Evolutionary conservation across 2,797 vertebrate genomes (phyloP).

Genomic region (Peromyscus attwateri): DNA sequence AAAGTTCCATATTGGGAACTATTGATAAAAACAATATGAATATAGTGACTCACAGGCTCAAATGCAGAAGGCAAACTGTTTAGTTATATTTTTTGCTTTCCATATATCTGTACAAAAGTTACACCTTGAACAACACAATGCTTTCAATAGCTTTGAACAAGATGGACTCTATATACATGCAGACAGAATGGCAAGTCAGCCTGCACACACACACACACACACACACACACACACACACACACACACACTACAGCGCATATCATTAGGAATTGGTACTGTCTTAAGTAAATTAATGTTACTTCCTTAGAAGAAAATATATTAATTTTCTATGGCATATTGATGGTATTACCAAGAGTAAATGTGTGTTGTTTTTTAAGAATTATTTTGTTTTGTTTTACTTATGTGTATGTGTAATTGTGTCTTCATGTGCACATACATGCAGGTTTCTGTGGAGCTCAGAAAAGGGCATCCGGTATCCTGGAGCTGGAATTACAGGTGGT

Average conservation of each 20-base stretch:
- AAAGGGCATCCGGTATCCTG: neutral
- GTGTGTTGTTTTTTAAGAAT: neutral
- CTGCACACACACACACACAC: neutral
- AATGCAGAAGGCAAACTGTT: neutral
- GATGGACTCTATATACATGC: neutral
- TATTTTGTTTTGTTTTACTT: neutral
- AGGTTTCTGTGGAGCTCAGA: neutral
- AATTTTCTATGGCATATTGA: neutral
- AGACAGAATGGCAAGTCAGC: neutral
- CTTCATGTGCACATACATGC: neutral
- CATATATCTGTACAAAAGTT: neutral
- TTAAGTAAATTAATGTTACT: neutral
- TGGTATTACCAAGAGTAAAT: neutral
- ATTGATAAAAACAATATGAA: neutral
- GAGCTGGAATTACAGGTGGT: neutral
- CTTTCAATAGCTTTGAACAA: neutral
- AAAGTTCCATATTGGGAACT: neutral
- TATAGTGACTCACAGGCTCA: neutral
- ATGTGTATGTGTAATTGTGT: neutral
- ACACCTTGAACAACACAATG: neutral
- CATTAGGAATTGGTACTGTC: neutral
- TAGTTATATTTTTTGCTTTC: neutral
- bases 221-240: neutral
- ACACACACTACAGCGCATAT: neutral
- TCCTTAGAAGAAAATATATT: neutral